Percentiles rank a stretch among this genome's conserved stretches.
phyloP scores from a whole-genome alignment of 23 tunicate genomes.

The Oikopleura vanhoeffeni region DNA sequence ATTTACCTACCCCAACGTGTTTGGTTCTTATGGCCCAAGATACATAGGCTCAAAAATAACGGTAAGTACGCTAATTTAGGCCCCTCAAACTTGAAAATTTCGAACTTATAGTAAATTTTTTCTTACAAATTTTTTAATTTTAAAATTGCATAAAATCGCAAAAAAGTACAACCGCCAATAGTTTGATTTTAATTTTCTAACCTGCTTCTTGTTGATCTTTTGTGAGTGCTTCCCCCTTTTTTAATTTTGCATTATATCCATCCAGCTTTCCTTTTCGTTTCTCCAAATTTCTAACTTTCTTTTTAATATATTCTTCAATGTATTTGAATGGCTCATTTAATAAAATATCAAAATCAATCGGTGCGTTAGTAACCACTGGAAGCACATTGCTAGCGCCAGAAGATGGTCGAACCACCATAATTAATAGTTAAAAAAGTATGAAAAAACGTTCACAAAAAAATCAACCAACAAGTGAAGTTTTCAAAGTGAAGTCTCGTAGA shows the following conservation, averaged over 20 bases:
- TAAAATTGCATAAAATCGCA: too few species aligned
- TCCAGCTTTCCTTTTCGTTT: not conserved
- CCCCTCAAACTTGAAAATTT: too few species aligned
- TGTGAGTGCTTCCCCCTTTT: not conserved
- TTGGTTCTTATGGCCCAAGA: too few species aligned
- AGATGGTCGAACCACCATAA: not conserved
- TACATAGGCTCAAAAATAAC: too few species aligned
- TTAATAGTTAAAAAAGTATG: too few species aligned
- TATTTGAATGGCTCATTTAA: not conserved
- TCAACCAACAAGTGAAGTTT: too few species aligned
- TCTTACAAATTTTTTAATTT: too few species aligned
- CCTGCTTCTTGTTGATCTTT: not conserved
- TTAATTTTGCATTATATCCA: not conserved
- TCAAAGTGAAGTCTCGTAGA: not conserved
- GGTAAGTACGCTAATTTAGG: too few species aligned
- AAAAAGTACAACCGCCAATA: not conserved
- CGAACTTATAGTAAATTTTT: too few species aligned
- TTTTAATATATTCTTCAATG: not conserved
- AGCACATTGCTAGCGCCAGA: not conserved
- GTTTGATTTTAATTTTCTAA: not conserved
- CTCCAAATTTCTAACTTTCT: not conserved
- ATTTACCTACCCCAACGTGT: too few species aligned
- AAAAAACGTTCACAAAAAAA: too few species aligned
- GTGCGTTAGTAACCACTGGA: too few species aligned
- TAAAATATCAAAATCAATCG: not conserved